Conservation (phyloP, 64 coral and sea anemone species). For the Catalaphyllia jardinei region DNA sequence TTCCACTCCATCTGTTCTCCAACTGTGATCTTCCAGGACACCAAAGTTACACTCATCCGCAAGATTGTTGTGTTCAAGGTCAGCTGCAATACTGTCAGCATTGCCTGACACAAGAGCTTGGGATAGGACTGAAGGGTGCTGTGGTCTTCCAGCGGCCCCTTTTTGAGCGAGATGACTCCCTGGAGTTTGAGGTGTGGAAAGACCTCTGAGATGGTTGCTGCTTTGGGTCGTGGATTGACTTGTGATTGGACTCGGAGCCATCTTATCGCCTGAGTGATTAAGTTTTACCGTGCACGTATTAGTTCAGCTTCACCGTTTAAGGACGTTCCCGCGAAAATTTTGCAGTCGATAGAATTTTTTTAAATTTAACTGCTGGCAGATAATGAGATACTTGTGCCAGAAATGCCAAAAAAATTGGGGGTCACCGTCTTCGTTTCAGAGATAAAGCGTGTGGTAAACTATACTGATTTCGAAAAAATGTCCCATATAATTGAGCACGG, state of each 20-base stretch:
- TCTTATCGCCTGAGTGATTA: conserved; percentile 11
- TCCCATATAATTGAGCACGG: too few species aligned
- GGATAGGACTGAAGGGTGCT: conserved; percentile 8
- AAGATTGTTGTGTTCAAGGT: conserved; percentile 80
- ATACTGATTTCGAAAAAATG: too few species aligned
- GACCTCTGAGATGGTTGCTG: conserved; percentile 1
- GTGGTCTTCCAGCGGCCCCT: background rate
- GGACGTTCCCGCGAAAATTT: too few species aligned
- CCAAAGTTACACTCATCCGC: conserved; percentile 84
- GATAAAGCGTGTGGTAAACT: too few species aligned
- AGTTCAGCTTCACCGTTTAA: background rate
- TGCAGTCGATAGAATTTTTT: too few species aligned
- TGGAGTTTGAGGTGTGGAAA: conserved; percentile 28
- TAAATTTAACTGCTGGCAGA: too few species aligned
- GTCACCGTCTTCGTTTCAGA: too few species aligned
- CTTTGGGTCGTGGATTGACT: conserved; percentile 29
- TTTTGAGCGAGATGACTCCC: conserved; percentile 8
- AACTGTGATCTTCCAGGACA: conserved; percentile 45
- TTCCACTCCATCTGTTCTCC: conserved; percentile 64
- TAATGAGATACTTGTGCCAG: too few species aligned
- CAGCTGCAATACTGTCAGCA: conserved; percentile 59
- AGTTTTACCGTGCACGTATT: background rate
- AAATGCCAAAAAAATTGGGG: too few species aligned
- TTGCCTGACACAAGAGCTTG: conserved; percentile 25
- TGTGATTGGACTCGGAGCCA: conserved; percentile 29